phyloP scores from a whole-genome alignment of 2,888 invertebrate species.

The Cyclophora punctaria region DNA sequence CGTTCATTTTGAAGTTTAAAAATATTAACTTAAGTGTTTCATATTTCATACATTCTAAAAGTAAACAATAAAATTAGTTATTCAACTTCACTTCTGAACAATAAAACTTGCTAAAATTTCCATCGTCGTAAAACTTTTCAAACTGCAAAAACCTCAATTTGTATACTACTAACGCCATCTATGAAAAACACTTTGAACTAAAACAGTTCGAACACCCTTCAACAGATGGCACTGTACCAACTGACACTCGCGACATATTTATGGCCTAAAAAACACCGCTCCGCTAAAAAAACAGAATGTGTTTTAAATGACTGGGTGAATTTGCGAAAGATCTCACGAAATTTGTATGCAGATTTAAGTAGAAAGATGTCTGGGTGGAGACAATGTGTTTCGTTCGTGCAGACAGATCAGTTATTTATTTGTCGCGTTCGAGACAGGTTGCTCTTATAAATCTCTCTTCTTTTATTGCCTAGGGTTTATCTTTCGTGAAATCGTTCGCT shows the following conservation, averaged over 20 bases:
- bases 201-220: constrained; percentile 28
- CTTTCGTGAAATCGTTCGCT: constrained; percentile 24
- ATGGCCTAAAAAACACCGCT: constrained; percentile 60
- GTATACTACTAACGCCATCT: constrained; percentile 45
- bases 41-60: too few relatives aligned
- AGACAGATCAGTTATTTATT: constrained; percentile 55
- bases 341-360: constrained; percentile 68
- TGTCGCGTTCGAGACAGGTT: constrained; percentile 34
- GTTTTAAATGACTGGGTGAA: constrained; percentile 70
- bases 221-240: constrained; percentile 45
- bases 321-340: constrained; percentile 65
- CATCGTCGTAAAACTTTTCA: neutral
- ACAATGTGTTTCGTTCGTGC: constrained; percentile 59
- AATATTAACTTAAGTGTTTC: too few relatives aligned
- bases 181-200: constrained; percentile 28
- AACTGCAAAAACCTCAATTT: constrained; percentile 7
- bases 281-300: constrained; percentile 56
- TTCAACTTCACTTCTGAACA: too few relatives aligned
- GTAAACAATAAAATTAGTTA: too few relatives aligned
- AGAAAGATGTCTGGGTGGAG: constrained; percentile 55
- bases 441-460: constrained; percentile 35
- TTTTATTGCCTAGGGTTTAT: constrained; percentile 26
- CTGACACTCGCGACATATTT: constrained; percentile 59
- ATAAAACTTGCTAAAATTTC: too few relatives aligned
- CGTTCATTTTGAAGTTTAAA: too few relatives aligned